A percentile compares a stretch with the other conserved stretches of the same genome.
Evolutionary conservation across 2,113 vertebrate species (phyloP).

Genomic region (Riparia riparia): DNA sequence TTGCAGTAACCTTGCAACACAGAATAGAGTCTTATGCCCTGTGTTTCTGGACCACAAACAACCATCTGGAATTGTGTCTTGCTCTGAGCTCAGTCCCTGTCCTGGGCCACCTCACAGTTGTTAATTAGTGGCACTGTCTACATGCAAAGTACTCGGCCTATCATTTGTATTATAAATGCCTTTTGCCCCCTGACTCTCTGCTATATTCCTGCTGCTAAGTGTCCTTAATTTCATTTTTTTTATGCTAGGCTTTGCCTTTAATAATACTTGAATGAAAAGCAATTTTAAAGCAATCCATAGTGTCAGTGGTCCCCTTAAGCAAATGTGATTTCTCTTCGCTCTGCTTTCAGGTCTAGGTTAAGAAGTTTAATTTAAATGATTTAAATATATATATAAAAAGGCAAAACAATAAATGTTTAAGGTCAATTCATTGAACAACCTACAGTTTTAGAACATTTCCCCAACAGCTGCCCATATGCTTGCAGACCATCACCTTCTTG

Average conservation of each 20-base stretch:
- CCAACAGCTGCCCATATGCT: neutral
- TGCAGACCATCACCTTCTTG: neutral
- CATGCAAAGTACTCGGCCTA: neutral
- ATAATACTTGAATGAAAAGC: slow-evolving; percentile 6
- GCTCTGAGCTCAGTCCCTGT: neutral
- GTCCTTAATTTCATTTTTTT: slow-evolving; percentile 29
- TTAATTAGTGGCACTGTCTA: slow-evolving; percentile 59
- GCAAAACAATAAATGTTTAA: neutral
- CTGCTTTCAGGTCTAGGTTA: neutral
- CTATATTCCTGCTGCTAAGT: slow-evolving; percentile 20
- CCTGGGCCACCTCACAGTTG: slow-evolving; percentile 21
- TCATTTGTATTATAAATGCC: slow-evolving; percentile 22
- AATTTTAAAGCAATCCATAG: slow-evolving; percentile 28
- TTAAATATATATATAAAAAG: neutral
- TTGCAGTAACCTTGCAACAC: slow-evolving; percentile 49
- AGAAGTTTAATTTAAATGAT: neutral
- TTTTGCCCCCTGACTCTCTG: neutral
- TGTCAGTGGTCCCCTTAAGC: neutral
- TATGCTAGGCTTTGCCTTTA: slow-evolving; percentile 25
- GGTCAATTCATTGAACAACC: neutral
- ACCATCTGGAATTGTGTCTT: slow-evolving; percentile 70
- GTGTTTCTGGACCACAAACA: slow-evolving; percentile 33
- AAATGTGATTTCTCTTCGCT: neutral
- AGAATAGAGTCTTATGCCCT: neutral
- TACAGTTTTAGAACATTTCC: neutral